phyloP scores from a whole-genome alignment of 23 tunicate species.

The Aplidium turbinatum region DNA sequence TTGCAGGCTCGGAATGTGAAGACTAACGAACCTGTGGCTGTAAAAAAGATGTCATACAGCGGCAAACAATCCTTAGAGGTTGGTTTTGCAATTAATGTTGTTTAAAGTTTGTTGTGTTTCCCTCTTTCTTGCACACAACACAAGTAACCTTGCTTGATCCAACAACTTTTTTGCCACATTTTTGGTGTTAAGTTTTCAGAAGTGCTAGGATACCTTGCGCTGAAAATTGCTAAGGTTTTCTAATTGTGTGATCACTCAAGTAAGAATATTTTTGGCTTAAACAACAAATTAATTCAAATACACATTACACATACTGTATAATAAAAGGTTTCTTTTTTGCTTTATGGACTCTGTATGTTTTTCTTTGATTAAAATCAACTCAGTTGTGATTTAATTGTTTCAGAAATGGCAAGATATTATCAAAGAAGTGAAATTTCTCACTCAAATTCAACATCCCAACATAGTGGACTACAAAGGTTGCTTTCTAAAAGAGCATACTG shows the following conservation, averaged over 20 bases:
- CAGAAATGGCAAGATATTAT: constrained; percentile 98
- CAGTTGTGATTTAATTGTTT: neutral
- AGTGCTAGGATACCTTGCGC: no score
- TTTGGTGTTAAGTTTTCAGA: no score
- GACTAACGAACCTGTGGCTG: constrained; percentile 85
- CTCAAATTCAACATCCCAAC: constrained; percentile 87
- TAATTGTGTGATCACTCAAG: no score
- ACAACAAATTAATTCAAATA: no score
- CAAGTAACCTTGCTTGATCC: no score
- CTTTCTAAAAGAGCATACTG: constrained; percentile 93
- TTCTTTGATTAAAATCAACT: neutral
- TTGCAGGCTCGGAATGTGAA: constrained; percentile 82
- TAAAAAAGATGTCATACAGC: constrained; percentile 94
- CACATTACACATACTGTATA: no score
- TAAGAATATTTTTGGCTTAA: no score
- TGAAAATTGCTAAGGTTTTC: no score
- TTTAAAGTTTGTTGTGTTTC: no score
- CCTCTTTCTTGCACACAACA: no score
- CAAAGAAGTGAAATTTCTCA: constrained; percentile 83
- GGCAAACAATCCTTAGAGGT: constrained; percentile 91
- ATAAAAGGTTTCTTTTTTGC: neutral
- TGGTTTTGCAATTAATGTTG: no score
- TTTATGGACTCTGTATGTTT: neutral
- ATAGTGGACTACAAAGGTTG: constrained; percentile 97
- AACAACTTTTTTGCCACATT: no score